Conservation (phyloP, 2,113 vertebrate genomes). For the Talpa occidentalis region DNA sequence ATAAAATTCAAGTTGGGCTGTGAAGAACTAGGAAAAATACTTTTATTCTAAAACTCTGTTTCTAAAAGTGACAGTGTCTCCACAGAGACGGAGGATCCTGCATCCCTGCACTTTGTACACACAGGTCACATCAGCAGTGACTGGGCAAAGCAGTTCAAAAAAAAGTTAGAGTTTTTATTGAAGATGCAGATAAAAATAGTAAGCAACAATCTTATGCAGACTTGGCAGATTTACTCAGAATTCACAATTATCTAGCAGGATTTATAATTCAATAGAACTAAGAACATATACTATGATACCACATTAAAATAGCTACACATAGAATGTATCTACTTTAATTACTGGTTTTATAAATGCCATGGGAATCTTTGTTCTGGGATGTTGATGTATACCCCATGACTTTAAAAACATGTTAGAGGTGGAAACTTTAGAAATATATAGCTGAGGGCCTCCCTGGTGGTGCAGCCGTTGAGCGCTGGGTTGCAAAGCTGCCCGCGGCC, state of each 20-base stretch:
- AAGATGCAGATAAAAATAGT: slow-evolving; percentile 57
- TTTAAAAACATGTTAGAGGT: slow-evolving; percentile 46
- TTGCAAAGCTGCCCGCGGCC: too few relatives aligned
- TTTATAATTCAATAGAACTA: slow-evolving; percentile 43
- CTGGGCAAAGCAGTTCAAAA: neutral
- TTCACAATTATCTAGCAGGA: neutral
- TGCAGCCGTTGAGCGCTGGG: too few relatives aligned
- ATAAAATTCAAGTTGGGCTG: neutral
- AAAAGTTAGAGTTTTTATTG: neutral
- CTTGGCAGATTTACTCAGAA: neutral
- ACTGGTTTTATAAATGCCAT: slow-evolving; percentile 33
- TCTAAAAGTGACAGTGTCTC: neutral
- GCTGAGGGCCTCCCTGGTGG: too few relatives aligned
- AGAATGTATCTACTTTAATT: slow-evolving; percentile 41
- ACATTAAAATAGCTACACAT: slow-evolving; percentile 28
- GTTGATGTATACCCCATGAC: neutral
- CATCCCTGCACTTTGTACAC: neutral
- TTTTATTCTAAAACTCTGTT: slow-evolving; percentile 29
- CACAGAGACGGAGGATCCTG: neutral
- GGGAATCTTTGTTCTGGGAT: slow-evolving; percentile 6
- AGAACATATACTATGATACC: neutral
- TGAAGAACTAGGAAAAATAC: neutral
- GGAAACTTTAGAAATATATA: neutral
- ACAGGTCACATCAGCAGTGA: neutral
- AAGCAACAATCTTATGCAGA: slow-evolving; percentile 7